phyloP scores from a whole-genome alignment of 2,888 invertebrate species.

The Didymodactylos carnosus region DNA sequence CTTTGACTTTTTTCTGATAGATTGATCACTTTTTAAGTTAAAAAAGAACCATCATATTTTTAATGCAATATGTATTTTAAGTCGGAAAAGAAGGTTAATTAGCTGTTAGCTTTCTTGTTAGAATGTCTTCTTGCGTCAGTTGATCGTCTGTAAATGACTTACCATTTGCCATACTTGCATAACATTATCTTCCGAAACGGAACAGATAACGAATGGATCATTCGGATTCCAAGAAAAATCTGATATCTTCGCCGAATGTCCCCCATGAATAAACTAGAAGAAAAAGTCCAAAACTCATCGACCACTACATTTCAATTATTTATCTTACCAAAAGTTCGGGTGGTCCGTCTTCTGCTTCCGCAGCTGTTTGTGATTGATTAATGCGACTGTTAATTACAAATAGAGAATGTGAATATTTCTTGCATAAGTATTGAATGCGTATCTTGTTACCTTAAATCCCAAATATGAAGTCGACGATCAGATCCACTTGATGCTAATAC shows the following conservation, averaged over 20 bases:
- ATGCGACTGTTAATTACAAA: not conserved
- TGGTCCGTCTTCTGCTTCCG: not conserved
- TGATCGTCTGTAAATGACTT: no score
- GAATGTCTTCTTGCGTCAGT: no score
- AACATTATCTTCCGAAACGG: constrained; percentile 15
- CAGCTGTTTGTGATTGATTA: not conserved
- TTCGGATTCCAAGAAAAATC: constrained; percentile 14
- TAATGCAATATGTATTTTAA: no score
- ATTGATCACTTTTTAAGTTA: no score
- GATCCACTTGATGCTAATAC: not conserved
- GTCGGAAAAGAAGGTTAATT: no score
- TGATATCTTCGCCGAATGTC: constrained; percentile 13
- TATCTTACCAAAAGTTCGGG: not conserved
- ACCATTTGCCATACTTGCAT: constrained; percentile 15
- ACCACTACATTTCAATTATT: not conserved
- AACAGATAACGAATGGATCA: constrained; percentile 12
- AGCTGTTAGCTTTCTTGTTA: no score
- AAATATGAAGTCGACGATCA: constrained; percentile 1
- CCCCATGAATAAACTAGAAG: constrained; percentile 9
- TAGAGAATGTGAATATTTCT: no score
- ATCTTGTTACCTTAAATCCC: constrained; percentile 1
- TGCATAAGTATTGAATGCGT: no score
- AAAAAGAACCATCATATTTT: no score
- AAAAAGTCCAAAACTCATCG: not conserved
- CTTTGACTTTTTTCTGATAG: no score